Base-by-base conservation (phyloP, 2,113 vertebrate species). In the Rhabdomys dilectus region DNA sequence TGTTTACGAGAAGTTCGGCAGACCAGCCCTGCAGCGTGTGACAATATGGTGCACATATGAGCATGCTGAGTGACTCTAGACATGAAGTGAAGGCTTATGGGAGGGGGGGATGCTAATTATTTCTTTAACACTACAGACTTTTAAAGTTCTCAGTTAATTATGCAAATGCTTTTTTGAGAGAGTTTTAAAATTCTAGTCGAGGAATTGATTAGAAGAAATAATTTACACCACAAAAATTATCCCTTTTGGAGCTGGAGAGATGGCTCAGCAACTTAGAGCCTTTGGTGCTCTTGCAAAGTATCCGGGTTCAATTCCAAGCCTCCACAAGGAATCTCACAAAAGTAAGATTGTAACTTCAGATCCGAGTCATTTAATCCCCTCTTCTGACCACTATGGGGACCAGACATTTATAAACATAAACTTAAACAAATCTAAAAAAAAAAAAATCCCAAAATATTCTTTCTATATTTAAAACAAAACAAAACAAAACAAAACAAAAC, bases 131-230 rank as follows among this genome's bases (percentile, higher is more conserved):
- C 7, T 22, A 39, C 42, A 75, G 22, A 51, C 80, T 81, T 94
- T 81, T 82, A n/a, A 84, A 91, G 0, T 91, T 80, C 21, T 80
- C 11, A 53, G 31, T 85, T 73, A 92, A 76, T 78, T 80, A 76
- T 58, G 85, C 3, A 76, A 84, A 56, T 15, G 7, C 53, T 72
- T 89, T 73, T 56, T 68, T 68, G 7, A 82, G 7, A 86, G 51
- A 91, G 91, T 53, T 91, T 93, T 81, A 24, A 82, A 78, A 76
- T 56, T 91, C 31, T 87, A 88, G 16, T 73, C 96, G 85, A 73
- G 72, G 45, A 73, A 86, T 48, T 58, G 51, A 58, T 91, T 82
- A 39, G 15, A 73, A 92, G 2, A 96, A 90, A 48, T 5, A 31
- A 24, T 5, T 15, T 94, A 26, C 22, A 66, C 1, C 42, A 86